These are phyloP conservation scores for Enteromius afrohamiltoni DNA, from an alignment of 2,797 vertebrate species.

Conservation along the genomic window DNA sequence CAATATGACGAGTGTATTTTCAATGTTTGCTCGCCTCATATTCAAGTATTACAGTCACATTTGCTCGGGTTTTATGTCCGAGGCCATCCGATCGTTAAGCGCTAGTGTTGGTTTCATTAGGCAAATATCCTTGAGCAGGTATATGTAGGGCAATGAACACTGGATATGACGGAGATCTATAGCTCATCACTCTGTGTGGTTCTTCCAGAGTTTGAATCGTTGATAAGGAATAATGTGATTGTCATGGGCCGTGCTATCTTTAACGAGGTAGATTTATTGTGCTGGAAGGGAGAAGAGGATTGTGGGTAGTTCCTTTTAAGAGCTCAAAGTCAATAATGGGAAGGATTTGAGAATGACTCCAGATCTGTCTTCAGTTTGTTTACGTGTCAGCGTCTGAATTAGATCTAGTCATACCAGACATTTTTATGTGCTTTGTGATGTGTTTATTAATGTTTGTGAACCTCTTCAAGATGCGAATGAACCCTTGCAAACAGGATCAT, in stretches of 20 bases:
- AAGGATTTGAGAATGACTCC: conserved; percentile 11
- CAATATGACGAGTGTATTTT: conserved; percentile 45
- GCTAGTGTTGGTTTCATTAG: conserved; percentile 43
- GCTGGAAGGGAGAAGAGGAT: conserved; percentile 39
- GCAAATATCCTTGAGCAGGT: conserved; percentile 42
- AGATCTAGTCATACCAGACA: not conserved
- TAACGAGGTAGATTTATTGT: conserved; percentile 46
- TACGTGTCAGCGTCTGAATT: not conserved
- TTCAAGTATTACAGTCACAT: conserved; percentile 43
- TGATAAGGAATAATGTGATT: conserved; percentile 53
- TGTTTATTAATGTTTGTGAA: conserved; percentile 13
- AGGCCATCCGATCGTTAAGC: conserved; percentile 5
- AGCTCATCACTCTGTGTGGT: conserved; percentile 27
- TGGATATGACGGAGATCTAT: conserved; percentile 40
- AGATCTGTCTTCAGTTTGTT: conserved; percentile 32
- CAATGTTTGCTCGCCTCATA: conserved; percentile 42
- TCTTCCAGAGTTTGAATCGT: conserved; percentile 36
- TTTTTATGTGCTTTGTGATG: conserved; percentile 14
- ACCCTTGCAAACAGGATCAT: not conserved
- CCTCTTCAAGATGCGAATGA: conserved; percentile 22
- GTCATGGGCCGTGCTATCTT: conserved; percentile 51
- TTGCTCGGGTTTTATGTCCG: conserved; percentile 8
- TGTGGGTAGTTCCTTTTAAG: conserved; percentile 49
- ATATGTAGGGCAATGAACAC: conserved; percentile 24
- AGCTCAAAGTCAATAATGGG: conserved; percentile 42